A percentile compares a stretch with the other conserved stretches of the same genome.
Evolutionary conservation across 37 sponge, comb jelly and placozoan species (phyloP).

Genomic region (Haliclona indistincta): DNA sequence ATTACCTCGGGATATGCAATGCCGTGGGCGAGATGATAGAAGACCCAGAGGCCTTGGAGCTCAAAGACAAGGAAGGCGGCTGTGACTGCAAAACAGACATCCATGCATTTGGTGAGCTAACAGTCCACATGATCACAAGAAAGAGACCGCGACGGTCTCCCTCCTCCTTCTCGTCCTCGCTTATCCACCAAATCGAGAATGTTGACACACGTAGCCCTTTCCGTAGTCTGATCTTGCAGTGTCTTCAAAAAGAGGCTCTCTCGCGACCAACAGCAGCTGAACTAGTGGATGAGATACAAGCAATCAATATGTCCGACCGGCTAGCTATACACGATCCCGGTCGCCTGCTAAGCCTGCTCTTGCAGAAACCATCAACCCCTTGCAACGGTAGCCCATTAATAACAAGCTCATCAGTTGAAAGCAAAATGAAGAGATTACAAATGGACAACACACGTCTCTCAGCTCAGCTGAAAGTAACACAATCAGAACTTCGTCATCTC

Average conservation of each 20-base stretch:
- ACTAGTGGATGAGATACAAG: not conserved
- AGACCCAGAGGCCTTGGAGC: not conserved
- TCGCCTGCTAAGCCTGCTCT: not conserved
- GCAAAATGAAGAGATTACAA: not conserved
- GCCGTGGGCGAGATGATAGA: not conserved
- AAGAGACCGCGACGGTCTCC: not conserved
- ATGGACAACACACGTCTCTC: not conserved
- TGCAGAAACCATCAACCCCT: not conserved
- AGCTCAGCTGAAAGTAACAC: conserved; percentile 7
- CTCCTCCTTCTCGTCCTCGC: not conserved
- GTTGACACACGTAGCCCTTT: not conserved
- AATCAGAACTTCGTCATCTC: conserved; percentile 6
- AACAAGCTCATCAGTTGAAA: no score
- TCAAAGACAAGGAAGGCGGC: not conserved
- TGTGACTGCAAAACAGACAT: not conserved
- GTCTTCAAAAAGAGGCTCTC: conserved; percentile 1
- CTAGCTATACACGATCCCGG: not conserved
- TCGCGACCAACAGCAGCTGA: not conserved
- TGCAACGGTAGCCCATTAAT: not conserved
- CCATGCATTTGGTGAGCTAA: not conserved
- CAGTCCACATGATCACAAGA: not conserved
- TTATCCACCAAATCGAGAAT: not conserved
- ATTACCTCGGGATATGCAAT: not conserved
- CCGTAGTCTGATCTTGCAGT: conserved; percentile 8
- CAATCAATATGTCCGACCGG: not conserved